Conservation (phyloP, 2,113 vertebrate species). For the Conger conger region DNA sequence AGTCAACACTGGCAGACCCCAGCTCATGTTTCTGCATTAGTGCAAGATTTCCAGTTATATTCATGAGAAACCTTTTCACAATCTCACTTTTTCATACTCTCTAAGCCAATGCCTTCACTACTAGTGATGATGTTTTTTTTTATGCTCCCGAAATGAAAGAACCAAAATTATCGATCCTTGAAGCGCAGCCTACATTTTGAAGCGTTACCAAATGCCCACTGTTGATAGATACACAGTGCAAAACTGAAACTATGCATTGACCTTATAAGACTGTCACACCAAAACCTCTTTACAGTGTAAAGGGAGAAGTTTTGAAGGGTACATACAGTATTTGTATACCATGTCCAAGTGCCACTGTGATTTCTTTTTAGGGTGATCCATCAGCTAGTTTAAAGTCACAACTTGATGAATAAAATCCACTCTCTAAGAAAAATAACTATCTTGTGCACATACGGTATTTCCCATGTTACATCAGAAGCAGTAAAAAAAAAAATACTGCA, state of each 20-base stretch:
- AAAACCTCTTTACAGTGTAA: too few species aligned
- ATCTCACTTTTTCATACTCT: too few species aligned
- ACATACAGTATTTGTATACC: too few species aligned
- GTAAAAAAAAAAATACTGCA: neutral
- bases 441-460: neutral
- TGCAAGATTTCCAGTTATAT: neutral
- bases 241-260: neutral
- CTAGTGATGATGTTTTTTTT: too few species aligned
- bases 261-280: neutral
- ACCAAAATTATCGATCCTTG: neutral
- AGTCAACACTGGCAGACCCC: slow-evolving; percentile 31
- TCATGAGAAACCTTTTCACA: neutral
- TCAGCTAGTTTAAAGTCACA: too few species aligned
- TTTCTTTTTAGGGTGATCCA: too few species aligned
- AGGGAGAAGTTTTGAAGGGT: too few species aligned
- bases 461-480: neutral
- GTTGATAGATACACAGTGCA: neutral
- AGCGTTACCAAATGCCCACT: neutral
- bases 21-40: slow-evolving; percentile 10
- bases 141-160: neutral
- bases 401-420: too few species aligned
- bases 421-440: neutral
- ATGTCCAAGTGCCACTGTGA: too few species aligned
- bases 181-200: neutral
- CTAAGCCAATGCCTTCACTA: too few species aligned